Evolutionary conservation across 2,888 invertebrate genomes (phyloP).

Genomic region (Apamea monoglypha): DNA sequence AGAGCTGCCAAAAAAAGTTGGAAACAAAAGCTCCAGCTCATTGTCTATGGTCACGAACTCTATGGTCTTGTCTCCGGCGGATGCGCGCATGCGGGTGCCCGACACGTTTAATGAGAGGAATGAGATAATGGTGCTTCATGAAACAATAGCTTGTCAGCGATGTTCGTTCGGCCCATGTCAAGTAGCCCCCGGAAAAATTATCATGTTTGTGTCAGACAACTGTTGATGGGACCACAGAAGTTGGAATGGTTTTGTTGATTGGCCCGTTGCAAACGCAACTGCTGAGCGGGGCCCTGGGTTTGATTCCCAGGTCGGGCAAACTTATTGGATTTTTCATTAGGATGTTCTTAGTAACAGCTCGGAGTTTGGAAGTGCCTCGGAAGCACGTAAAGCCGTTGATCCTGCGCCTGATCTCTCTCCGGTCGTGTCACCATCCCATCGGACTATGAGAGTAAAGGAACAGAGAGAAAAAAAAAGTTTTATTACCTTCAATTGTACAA

Average conservation of each 20-base stretch:
- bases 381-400: no score
- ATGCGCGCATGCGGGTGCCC: conserved; percentile 85
- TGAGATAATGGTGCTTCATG: conserved; percentile 84
- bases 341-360: no score
- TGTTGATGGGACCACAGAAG: conserved; percentile 44
- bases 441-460: no score
- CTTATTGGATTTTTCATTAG: no score
- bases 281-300: no score
- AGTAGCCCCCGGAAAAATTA: conserved; percentile 63
- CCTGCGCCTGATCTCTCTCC: no score
- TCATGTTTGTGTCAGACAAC: conserved; percentile 56
- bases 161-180: conserved; percentile 66
- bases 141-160: conserved; percentile 81
- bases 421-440: no score
- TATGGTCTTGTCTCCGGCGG: conserved; percentile 81
- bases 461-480: no score
- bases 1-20: conserved; percentile 71
- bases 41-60: conserved; percentile 86
- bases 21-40: conserved; percentile 79
- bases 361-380: no score
- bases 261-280: no score
- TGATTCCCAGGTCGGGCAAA: no score
- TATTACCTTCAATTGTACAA: no score
- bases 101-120: conserved; percentile 82
- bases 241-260: background rate